These are phyloP conservation scores for Lasioglossum baleicum DNA, from an alignment of 1,140 invertebrate genomes.

Conservation along the genomic window DNA sequence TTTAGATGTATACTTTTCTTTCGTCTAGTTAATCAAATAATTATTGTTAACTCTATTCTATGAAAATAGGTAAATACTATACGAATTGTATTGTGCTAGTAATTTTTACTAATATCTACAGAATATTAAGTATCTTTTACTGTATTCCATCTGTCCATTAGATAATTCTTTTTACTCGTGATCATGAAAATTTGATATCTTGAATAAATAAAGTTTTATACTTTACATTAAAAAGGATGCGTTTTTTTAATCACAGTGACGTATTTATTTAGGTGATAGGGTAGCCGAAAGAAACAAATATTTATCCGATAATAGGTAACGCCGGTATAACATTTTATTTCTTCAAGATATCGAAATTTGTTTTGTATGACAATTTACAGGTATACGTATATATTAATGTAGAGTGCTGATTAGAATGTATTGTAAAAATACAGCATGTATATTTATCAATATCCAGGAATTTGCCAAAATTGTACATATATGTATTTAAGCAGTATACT, in stretches of 20 bases:
- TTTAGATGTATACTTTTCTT: slow-evolving; percentile 41
- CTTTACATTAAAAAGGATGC: background rate
- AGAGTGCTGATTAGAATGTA: slow-evolving; percentile 13
- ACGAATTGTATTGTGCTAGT: background rate
- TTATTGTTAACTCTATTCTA: slow-evolving; percentile 25
- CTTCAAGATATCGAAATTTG: slow-evolving; percentile 19
- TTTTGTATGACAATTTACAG: background rate
- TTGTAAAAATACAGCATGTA: slow-evolving; percentile 19
- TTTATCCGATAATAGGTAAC: background rate
- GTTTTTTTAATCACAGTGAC: slow-evolving; percentile 1
- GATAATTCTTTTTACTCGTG: slow-evolving; percentile 7
- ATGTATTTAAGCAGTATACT: slow-evolving; percentile 39
- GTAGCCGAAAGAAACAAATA: background rate
- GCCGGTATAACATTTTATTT: slow-evolving; percentile 25
- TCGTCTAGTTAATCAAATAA: slow-evolving; percentile 19
- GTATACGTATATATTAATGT: slow-evolving; percentile 22
- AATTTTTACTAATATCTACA: slow-evolving; percentile 13
- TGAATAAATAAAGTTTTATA: slow-evolving; percentile 40
- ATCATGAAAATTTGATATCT: slow-evolving; percentile 13
- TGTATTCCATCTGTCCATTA: slow-evolving; percentile 3
- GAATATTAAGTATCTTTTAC: slow-evolving; percentile 3
- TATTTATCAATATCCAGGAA: slow-evolving; percentile 13
- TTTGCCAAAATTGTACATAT: slow-evolving; percentile 54
- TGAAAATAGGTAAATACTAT: slow-evolving; percentile 10
- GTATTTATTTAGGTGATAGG: background rate